Percentiles rank a stretch among this genome's conserved stretches.
Conservation (phyloP, 2,888 invertebrate species). For the Copidosoma aretas region DNA sequence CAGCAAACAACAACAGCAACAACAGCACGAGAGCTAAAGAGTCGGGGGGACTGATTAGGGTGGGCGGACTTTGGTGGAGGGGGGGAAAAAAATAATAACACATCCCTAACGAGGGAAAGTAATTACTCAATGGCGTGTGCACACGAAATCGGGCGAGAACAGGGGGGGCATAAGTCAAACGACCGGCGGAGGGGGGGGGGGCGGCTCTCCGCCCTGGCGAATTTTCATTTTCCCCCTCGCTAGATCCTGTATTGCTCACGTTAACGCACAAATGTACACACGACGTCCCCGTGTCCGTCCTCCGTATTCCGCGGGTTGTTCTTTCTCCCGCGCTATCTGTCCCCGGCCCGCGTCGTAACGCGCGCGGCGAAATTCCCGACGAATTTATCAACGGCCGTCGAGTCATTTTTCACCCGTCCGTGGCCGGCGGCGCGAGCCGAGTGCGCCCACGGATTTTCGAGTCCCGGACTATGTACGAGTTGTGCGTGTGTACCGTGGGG, state of each 20-base stretch:
- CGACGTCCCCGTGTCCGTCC: too few relatives aligned
- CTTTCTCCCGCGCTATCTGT: background rate
- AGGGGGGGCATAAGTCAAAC: background rate
- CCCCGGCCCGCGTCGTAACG: constrained; percentile 41
- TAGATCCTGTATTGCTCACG: background rate
- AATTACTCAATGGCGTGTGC: constrained; percentile 60
- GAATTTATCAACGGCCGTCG: constrained; percentile 27
- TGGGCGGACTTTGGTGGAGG: background rate
- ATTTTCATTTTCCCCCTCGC: background rate
- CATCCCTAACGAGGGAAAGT: constrained; percentile 59
- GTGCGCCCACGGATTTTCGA: constrained; percentile 22
- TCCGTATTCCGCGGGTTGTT: too few relatives aligned
- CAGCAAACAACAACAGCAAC: too few relatives aligned
- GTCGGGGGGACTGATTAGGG: background rate
- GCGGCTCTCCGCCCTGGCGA: background rate
- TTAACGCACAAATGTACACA: constrained; percentile 16
- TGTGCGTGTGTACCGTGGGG: too few relatives aligned
- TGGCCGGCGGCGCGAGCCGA: too few relatives aligned
- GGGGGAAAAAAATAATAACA: constrained; percentile 49
- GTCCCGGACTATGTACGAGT: too few relatives aligned
- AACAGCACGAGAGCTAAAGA: too few relatives aligned
- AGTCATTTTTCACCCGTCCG: constrained; percentile 19
- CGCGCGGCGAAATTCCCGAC: constrained; percentile 29
- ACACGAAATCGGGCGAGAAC: constrained; percentile 41
- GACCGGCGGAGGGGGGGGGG: background rate